phyloP scores from a whole-genome alignment of 2,113 vertebrate genomes.

The Octodon degus region DNA sequence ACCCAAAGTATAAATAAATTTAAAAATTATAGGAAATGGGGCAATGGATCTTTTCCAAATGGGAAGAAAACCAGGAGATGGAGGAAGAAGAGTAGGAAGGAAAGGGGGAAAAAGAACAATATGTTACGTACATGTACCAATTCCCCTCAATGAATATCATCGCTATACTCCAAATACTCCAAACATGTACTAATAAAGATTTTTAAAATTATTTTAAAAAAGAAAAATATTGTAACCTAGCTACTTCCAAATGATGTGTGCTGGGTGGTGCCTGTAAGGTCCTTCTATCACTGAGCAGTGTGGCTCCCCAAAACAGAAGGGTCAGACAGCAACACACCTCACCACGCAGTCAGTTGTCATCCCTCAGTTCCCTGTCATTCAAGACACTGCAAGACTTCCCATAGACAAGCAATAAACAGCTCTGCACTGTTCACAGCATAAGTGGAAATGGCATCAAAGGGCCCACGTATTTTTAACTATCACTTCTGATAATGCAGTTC shows the following conservation, averaged over 20 bases:
- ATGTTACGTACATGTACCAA: neutral
- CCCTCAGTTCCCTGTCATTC: neutral
- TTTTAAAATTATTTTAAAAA: neutral
- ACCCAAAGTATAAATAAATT: neutral
- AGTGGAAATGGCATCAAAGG: neutral
- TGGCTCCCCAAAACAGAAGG: neutral
- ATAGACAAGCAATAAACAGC: fast-evolving
- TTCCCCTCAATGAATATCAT: neutral
- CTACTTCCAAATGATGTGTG: fast-evolving
- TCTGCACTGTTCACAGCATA: neutral
- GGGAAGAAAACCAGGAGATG: neutral
- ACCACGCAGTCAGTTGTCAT: fast-evolving
- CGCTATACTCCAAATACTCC: neutral
- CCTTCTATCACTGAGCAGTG: neutral
- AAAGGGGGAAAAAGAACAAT: neutral
- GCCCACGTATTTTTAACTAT: neutral
- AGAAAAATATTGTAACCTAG: too few relatives aligned
- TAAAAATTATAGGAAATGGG: neutral
- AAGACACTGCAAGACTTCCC: neutral
- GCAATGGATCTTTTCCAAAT: neutral
- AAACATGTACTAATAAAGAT: neutral
- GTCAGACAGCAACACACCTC: too few relatives aligned
- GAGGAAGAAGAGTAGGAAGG: neutral
- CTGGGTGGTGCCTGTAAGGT: fast-evolving
- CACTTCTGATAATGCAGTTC: neutral